Conservation (phyloP, 2,888 invertebrate genomes). For the Rhagonycha lutea region DNA sequence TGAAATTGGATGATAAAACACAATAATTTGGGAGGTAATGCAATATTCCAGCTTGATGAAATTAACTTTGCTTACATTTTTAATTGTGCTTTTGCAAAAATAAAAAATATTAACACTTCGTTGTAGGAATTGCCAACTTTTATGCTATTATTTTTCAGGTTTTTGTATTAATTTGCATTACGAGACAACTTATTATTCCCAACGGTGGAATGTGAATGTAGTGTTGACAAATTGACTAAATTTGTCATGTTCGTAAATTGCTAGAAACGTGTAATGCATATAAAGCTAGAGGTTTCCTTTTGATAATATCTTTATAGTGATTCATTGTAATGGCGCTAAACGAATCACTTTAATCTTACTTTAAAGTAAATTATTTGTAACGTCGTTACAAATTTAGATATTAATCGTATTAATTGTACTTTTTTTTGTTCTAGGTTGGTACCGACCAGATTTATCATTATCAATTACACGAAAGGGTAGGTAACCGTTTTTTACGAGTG, state of each 20-base stretch:
- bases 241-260: conserved; percentile 29
- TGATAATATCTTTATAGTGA: conserved; percentile 19
- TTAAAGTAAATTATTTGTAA: background rate
- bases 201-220: conserved; percentile 20
- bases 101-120: background rate
- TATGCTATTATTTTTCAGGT: conserved; percentile 12
- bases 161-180: conserved; percentile 26
- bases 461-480: background rate
- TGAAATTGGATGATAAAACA: background rate
- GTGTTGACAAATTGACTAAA: conserved; percentile 31
- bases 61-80: background rate
- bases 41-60: background rate
- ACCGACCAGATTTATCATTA: background rate
- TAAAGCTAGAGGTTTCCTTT: conserved; percentile 17
- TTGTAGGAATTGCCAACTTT: background rate
- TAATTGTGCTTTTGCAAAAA: background rate
- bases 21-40: background rate
- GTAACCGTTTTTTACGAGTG: background rate
- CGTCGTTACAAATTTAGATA: background rate
- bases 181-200: conserved; percentile 29
- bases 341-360: conserved; percentile 15
- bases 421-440: background rate
- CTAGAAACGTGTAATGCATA: conserved; percentile 26
- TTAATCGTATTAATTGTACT: background rate
- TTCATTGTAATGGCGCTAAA: conserved; percentile 19